These are phyloP conservation scores for Taurulus bubalis DNA, from an alignment of 2,113 vertebrate genomes.

Conservation along the genomic window DNA sequence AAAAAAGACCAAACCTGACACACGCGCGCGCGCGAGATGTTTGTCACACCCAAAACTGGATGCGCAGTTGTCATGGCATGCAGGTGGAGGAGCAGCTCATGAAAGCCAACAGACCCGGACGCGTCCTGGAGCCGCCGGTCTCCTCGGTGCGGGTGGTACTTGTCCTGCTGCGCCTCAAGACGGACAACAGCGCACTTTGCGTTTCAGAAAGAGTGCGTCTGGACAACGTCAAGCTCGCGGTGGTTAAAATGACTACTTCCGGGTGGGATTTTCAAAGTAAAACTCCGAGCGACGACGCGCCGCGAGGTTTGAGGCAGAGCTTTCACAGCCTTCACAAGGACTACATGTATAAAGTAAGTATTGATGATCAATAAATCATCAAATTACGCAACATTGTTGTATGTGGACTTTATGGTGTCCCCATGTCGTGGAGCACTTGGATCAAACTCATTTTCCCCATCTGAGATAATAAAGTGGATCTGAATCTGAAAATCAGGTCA, in stretches of 20 bases:
- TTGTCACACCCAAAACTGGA: conserved; percentile 74
- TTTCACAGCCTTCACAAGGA: not conserved
- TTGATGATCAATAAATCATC: not conserved
- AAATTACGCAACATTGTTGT: not conserved
- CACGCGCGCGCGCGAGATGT: conserved; percentile 28
- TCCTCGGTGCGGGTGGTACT: not conserved
- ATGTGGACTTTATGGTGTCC: not conserved
- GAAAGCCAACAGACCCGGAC: not conserved
- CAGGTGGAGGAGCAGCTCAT: conserved; percentile 15
- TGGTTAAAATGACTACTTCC: not conserved
- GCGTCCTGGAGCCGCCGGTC: not conserved
- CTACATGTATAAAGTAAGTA: no score
- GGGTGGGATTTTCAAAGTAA: conserved; percentile 44
- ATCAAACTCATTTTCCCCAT: not conserved
- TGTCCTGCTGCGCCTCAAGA: not conserved
- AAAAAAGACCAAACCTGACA: conserved; percentile 23
- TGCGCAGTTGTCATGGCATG: conserved; percentile 45
- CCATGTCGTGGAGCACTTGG: not conserved
- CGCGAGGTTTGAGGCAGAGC: not conserved
- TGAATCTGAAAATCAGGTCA: not conserved
- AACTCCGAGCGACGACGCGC: not conserved
- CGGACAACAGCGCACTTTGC: conserved; percentile 32
- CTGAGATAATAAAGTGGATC: not conserved
- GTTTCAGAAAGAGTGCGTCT: not conserved
- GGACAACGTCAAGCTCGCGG: not conserved